Evolutionary conservation across 2,888 invertebrate genomes (phyloP), one percentile per base, ranked within the genome.

Genomic region (Patella pellucida): DNA sequence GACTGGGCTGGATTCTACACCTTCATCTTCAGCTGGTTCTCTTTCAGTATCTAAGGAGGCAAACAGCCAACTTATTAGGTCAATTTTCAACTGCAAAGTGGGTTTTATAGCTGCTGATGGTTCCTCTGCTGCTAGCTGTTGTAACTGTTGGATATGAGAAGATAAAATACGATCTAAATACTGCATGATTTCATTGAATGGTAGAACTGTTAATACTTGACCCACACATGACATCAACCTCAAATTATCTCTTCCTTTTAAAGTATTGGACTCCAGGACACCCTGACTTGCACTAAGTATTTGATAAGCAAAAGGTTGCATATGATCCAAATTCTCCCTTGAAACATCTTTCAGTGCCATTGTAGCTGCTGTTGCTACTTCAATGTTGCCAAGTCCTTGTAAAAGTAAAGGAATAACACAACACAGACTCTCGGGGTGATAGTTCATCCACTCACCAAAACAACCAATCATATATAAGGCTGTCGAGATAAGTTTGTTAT

Each of bases 311-410:
- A 94, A 95, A 0, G 95, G 95, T 71, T 94, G 93, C 82, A 97
- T 93, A 88, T 94, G 94, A 72, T 93, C 85, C 84, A 94, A 93
- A 88, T 96, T 96, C 90, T 96, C 96, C 54, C 95, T 92, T 52
- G 96, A 94, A 62, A 98, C 93, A 87, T 97, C 97, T 89, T 97
- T 96, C 15, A 97, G 92, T 41, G 97, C 97, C 90, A 97, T 94
- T 4, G 97, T 96, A 0, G 96, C 95, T 75, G 95, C 94, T 5
- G 95, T 94, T 0, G 95, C 94, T 78, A 95, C 94, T 51, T 94
- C 93, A 0, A 93, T 91, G 82, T 94, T 93, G 52, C 92, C 93
- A 15, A 96, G 90, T 1, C 95, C 95, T 54, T 91, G 90, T 19
- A 94, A 92, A 3, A 95, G 91, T 31, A 96, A 91, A n/a, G 94